Evolutionary conservation across 2,797 vertebrate genomes (phyloP), one percentile per base, ranked within the genome.

Genomic region (Sebastes hubbsi): DNA sequence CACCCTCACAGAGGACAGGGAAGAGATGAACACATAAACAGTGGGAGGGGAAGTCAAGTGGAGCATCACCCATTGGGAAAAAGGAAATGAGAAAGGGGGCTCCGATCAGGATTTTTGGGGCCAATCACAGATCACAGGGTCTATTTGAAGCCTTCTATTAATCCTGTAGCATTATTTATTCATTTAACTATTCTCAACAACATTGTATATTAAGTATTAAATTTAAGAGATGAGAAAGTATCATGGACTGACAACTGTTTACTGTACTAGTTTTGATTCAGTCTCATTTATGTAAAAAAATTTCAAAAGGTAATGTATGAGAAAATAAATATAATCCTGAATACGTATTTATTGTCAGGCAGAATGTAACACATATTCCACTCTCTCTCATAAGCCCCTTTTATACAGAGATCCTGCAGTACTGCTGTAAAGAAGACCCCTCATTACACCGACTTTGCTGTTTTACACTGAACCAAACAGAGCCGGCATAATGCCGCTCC

Each of bases 11-110:
- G 42, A 81, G 70, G 68, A 82, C 29, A 76, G 65, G 72, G 78
- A 70, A 80, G 74, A 81, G 70, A 85, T 64, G 80, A 88, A 75
- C 71, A 86, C 72, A 84, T 74, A 85, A 89, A 86, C 86, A 87
- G 87, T 60, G 60, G 81, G 77, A 83, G 81, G 79, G 77, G 62
- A 77, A 83, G 75, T 86, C 71, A 81, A 84, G 77, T 67, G 72
- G 69, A 84, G 81, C 32, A 27, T 69, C 61, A 30, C 42, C 75
- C 70, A 71, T 12, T 67, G 82, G 66, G 75, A 38, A 63, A 72
- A 80, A 81, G 71, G 76, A 55, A 81, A 56, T 18, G 67, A 22
- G 75, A 12, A 30, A 68, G 20, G 56, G 61, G 22, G n/a, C n/a
- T 54, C 9, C 20, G 27, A 11, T 20, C 27, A 30, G 46, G 18